These are phyloP conservation scores for Drosophila acutilabella DNA, from an alignment of 2,888 invertebrate genomes.

Conservation along the genomic window DNA sequence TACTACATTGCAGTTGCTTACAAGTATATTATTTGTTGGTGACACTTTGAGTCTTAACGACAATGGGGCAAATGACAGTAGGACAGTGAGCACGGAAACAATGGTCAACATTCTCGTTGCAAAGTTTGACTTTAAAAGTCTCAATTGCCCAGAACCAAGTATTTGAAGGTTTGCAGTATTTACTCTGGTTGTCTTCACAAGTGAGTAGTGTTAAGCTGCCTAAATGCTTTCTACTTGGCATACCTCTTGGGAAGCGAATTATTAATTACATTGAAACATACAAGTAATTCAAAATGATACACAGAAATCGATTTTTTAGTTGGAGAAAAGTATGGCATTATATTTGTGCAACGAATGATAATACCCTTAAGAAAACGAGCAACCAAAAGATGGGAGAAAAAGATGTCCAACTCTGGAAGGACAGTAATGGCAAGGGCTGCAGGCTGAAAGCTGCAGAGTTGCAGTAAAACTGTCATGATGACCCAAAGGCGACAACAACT, in stretches of 20 bases:
- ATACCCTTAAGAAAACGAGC: too few species aligned
- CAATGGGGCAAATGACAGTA: too few species aligned
- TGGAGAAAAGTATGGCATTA: too few species aligned
- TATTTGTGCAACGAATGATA: too few species aligned
- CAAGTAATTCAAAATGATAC: too few species aligned
- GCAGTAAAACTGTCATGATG: conserved; percentile 59
- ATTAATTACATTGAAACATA: not conserved
- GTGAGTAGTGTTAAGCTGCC: not conserved
- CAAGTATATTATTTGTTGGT: not conserved
- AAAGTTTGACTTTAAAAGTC: not conserved
- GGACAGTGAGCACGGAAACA: too few species aligned
- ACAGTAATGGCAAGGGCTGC: conserved; percentile 1
- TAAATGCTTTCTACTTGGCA: conserved; percentile 1
- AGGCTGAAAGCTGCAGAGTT: conserved; percentile 27
- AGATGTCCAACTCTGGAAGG: not conserved
- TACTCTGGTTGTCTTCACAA: conserved; percentile 6
- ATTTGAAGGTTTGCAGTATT: conserved; percentile 16
- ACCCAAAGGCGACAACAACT: conserved; percentile 63
- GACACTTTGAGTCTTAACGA: not conserved
- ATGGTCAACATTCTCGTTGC: too few species aligned
- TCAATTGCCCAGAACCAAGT: not conserved
- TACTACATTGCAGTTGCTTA: too few species aligned
- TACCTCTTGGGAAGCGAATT: not conserved
- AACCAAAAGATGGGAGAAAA: not conserved
- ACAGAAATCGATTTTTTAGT: not conserved